Evolutionary conservation across 2,113 vertebrate species (phyloP).

Genomic region (Burhinus bistriatus): DNA sequence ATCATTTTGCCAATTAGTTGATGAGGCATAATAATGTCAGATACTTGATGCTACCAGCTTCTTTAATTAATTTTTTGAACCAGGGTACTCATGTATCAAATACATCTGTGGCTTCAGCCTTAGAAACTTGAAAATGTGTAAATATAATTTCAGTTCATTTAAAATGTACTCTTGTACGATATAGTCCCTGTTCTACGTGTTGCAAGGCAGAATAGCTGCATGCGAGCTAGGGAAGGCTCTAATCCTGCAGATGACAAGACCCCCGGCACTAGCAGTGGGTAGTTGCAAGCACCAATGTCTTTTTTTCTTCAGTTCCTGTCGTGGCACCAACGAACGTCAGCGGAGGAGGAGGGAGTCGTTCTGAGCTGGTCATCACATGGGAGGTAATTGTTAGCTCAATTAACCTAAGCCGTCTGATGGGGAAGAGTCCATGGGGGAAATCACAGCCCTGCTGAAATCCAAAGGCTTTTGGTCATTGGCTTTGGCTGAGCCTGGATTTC

Average conservation of each 20-base stretch:
- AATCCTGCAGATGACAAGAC: neutral
- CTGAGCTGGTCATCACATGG: conserved; percentile 88
- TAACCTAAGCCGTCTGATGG: neutral
- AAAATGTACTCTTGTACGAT: neutral
- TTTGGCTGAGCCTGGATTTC: conserved; percentile 14
- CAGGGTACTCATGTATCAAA: conserved; percentile 54
- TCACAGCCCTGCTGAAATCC: neutral
- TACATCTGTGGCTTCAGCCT: conserved; percentile 58
- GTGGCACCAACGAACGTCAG: conserved; percentile 78
- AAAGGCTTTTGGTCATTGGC: neutral
- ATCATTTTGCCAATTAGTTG: conserved; percentile 76
- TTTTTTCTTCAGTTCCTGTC: conserved; percentile 75
- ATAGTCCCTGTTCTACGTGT: neutral
- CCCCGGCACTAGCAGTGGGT: neutral
- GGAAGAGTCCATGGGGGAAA: neutral
- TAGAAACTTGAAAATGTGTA: conserved; percentile 16
- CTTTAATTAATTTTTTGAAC: conserved; percentile 76
- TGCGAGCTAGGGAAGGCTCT: neutral
- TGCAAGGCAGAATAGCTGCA: neutral
- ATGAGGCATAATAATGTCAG: conserved; percentile 77
- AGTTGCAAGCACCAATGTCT: neutral
- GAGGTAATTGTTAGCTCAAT: conserved; percentile 77
- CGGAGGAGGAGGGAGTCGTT: conserved; percentile 84
- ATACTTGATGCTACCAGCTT: conserved; percentile 64
- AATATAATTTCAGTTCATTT: conserved; percentile 41